These are phyloP conservation scores for Plebejus argus DNA, from an alignment of 2,888 invertebrate species.

Conservation along the genomic window DNA sequence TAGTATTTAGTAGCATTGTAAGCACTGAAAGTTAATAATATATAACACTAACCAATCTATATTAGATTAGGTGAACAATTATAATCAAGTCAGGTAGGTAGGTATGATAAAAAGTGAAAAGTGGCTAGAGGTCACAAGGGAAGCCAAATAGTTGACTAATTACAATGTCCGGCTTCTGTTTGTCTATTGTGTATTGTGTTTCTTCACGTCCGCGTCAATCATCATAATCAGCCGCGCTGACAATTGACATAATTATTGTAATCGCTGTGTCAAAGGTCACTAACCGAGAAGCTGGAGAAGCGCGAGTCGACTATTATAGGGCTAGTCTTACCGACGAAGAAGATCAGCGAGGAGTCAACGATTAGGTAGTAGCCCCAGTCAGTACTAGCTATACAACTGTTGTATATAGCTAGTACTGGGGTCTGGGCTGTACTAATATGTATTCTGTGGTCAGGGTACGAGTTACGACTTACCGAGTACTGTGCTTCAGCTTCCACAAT, in stretches of 20 bases:
- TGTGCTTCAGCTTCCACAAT: neutral
- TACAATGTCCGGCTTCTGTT: conserved; percentile 10
- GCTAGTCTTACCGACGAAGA: neutral
- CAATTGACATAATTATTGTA: too few relatives aligned
- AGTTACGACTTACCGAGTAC: too few relatives aligned
- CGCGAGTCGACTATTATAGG: neutral
- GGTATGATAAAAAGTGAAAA: neutral
- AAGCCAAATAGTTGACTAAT: conserved; percentile 17
- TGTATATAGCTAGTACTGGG: too few relatives aligned
- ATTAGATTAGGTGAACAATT: neutral
- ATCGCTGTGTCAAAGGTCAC: neutral
- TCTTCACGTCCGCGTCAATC: neutral
- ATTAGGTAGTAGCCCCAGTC: too few relatives aligned
- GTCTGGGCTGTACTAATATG: too few relatives aligned
- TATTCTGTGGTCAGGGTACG: too few relatives aligned
- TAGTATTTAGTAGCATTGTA: too few relatives aligned
- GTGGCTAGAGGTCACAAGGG: neutral
- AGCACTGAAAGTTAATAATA: too few relatives aligned
- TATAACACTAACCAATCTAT: neutral
- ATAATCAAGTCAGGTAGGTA: neutral
- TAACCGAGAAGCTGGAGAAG: neutral
- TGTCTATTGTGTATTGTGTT: conserved; percentile 8
- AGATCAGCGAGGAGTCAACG: too few relatives aligned
- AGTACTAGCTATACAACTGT: too few relatives aligned
- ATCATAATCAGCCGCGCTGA: neutral